phyloP scores from a whole-genome alignment of 1,140 invertebrate genomes.

The Maniola jurtina region DNA sequence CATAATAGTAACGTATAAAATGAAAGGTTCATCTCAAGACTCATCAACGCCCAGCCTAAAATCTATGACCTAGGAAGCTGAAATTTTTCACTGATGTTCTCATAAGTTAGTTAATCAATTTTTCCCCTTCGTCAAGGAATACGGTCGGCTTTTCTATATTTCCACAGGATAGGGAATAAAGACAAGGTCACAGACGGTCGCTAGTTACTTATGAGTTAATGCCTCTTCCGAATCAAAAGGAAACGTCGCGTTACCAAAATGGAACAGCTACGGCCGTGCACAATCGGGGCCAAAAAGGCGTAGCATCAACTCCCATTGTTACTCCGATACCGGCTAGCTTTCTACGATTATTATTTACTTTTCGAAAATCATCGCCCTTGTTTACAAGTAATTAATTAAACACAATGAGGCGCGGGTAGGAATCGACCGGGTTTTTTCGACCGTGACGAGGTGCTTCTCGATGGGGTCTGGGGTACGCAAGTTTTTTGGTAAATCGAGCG shows the following conservation, averaged over 20 bases:
- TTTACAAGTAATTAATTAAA: conserved; percentile 76
- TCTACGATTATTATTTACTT: conserved; percentile 71
- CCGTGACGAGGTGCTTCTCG: conserved; percentile 44
- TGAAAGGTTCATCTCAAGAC: no score
- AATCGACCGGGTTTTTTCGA: conserved; percentile 27
- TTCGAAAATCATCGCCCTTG: conserved; percentile 74
- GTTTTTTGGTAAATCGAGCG: conserved; percentile 68
- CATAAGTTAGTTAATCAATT: no score
- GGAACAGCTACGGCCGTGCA: conserved; percentile 46
- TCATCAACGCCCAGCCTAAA: no score
- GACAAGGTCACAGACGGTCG: no score
- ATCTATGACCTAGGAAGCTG: no score
- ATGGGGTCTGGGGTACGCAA: conserved; percentile 41
- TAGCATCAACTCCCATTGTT: conserved; percentile 63
- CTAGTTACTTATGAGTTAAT: background rate
- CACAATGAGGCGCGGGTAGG: conserved; percentile 54
- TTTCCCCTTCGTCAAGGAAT: no score
- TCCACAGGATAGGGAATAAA: no score
- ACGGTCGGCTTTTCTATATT: no score
- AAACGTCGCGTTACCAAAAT: conserved; percentile 49
- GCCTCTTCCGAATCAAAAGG: conserved; percentile 39
- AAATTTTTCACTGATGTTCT: no score
- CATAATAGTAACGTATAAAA: no score
- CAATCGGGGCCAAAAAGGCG: conserved; percentile 47
- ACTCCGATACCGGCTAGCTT: conserved; percentile 55